Evolutionary conservation across 2,113 vertebrate genomes (phyloP), one percentile per base, ranked within the genome.

Genomic region (Micronycteris hirsuta): DNA sequence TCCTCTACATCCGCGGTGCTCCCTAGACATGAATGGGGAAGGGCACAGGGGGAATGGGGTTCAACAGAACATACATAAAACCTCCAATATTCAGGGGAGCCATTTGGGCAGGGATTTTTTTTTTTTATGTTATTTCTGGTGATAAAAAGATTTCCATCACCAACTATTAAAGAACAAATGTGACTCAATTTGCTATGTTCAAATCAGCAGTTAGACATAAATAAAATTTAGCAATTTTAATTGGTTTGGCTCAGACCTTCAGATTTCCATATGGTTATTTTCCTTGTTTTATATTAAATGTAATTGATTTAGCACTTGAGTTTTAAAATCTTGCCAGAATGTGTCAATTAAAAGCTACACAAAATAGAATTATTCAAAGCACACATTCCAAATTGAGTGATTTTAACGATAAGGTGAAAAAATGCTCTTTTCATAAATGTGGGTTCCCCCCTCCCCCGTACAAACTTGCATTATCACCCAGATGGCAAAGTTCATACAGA

Each of bases 191-290:
- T 92, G 85, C 76, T 89, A 63, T 96, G 86, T 96, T 86, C 94
- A 92, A 92, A 93, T 94, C 89, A 90, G n/a, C 52, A 73, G 47
- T 96, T 73, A 95, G 71, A 97, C 43, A 91, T 86, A 97, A 96
- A 96, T 88, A 95, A 89, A 96, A 96, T 94, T 88, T 93, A 96
- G 96, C 89, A 89, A 97, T 97, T 98, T 96, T 97, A 97, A 98
- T 94, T 96, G 91, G 70, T 88, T 97, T 97, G 96, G 96, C 96
- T 68, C 77, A 52, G 24, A 28, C 31, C 43, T 91, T 89, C 61
- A 76, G 86, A 92, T 97, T 97, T 94, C 95, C 97, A 97, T 97
- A 97, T 97, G 96, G 92, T 96, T 97, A 96, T 95, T 96, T 96
- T 96, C 95, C 95, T 89, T 96, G 88, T 97, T 97, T 97, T 96